Conservation (phyloP, 2,113 vertebrate species). For the Proterorhinus semilunaris region DNA sequence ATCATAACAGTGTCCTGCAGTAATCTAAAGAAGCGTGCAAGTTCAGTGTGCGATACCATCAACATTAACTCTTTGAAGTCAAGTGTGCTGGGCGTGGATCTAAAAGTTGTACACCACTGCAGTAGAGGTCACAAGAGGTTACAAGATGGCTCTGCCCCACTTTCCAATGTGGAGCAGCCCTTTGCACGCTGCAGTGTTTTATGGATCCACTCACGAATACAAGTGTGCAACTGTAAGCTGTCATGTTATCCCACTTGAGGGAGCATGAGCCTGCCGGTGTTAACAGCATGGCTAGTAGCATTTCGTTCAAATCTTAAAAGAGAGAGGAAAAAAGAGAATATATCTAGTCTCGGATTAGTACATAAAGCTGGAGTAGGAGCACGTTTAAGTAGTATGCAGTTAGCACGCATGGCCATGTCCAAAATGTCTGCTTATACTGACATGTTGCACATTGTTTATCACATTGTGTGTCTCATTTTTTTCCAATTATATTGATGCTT, state of each 20-base stretch:
- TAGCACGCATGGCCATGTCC: too few relatives aligned
- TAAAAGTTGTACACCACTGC: background rate
- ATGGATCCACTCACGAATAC: background rate
- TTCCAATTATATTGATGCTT: background rate
- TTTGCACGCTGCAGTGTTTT: background rate
- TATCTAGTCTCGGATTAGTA: too few relatives aligned
- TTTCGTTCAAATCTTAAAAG: background rate
- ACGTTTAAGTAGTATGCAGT: too few relatives aligned
- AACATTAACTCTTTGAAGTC: slow-evolving; percentile 24
- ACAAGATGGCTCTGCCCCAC: background rate
- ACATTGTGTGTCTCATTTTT: background rate
- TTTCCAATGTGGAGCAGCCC: background rate
- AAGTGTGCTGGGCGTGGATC: background rate
- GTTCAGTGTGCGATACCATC: too few relatives aligned
- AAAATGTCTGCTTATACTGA: too few relatives aligned
- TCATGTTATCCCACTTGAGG: background rate
- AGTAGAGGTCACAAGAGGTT: slow-evolving; percentile 9
- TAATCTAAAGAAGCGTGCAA: background rate
- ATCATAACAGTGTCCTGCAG: slow-evolving; percentile 5
- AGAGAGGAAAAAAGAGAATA: background rate
- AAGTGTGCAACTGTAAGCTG: background rate
- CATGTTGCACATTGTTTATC: too few relatives aligned
- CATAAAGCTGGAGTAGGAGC: too few relatives aligned
- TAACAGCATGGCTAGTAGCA: background rate
- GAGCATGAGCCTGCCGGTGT: background rate